phyloP scores from a whole-genome alignment of 2,113 vertebrate genomes.

The Craseonycteris thonglongyai region DNA sequence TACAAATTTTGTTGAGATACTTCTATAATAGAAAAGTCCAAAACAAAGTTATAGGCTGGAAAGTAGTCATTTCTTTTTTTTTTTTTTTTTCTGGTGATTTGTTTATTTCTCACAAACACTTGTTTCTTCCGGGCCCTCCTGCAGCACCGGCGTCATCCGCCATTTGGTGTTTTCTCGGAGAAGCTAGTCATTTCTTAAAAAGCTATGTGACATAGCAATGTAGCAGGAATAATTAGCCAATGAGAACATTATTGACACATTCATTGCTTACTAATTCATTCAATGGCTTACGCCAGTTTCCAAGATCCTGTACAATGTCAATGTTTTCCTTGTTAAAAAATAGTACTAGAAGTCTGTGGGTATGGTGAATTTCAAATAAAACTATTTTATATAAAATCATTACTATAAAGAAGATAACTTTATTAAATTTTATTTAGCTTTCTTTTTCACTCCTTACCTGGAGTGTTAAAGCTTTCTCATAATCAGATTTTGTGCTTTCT shows the following conservation, averaged over 20 bases:
- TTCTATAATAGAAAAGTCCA: background rate
- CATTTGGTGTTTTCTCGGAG: too few relatives aligned
- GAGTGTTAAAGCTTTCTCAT: background rate
- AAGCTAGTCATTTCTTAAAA: too few relatives aligned
- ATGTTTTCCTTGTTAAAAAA: background rate
- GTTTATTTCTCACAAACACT: too few relatives aligned
- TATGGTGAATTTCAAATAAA: background rate
- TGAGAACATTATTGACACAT: background rate
- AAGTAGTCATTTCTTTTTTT: background rate
- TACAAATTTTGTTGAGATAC: background rate
- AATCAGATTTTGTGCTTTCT: background rate
- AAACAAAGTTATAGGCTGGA: background rate
- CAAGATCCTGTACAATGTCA: background rate
- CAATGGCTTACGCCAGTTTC: background rate
- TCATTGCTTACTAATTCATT: background rate
- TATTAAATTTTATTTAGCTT: background rate
- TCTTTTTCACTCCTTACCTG: background rate
- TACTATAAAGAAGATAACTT: background rate
- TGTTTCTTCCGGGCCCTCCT: too few relatives aligned
- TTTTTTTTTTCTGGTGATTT: too few relatives aligned
- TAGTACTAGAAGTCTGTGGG: background rate
- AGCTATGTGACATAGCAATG: background rate
- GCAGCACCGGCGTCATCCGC: too few relatives aligned
- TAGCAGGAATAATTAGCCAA: background rate
- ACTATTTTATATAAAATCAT: background rate